phyloP scores from a whole-genome alignment of 2,888 invertebrate species.

The Nyleta sp. region DNA sequence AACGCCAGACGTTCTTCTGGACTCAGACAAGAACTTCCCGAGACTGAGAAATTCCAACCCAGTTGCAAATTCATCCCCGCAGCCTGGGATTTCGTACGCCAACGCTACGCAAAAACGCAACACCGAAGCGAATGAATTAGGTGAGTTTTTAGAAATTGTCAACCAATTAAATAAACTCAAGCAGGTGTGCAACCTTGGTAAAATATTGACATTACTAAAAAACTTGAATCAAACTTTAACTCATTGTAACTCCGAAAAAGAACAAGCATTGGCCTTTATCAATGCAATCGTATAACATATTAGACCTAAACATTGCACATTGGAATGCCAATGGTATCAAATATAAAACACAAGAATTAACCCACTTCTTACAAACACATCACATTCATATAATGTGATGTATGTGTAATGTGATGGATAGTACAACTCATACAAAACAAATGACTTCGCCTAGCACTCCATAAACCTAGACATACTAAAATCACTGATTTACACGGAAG shows the following conservation, averaged over 20 bases:
- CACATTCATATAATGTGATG: slow-evolving; percentile 24
- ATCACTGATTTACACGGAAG: no score
- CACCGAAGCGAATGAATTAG: neutral
- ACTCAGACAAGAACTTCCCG: no score
- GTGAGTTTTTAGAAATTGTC: neutral
- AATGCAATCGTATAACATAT: neutral
- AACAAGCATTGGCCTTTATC: neutral
- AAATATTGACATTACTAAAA: neutral
- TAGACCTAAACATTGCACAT: slow-evolving; percentile 17
- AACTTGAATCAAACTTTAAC: neutral
- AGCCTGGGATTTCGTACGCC: no score
- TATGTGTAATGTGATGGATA: no score
- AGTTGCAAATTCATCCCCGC: no score
- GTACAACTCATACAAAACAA: no score
- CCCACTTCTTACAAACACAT: slow-evolving; percentile 8
- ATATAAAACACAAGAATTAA: slow-evolving; percentile 18
- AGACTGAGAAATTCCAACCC: no score
- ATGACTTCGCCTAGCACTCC: no score
- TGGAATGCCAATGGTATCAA: slow-evolving; percentile 36
- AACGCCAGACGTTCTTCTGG: no score
- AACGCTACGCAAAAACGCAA: neutral
- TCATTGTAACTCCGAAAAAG: slow-evolving; percentile 2
- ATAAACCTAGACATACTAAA: no score
- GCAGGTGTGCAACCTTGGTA: neutral
- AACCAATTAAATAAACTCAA: neutral